Evolutionary conservation across 2,888 invertebrate species (phyloP), one percentile per base, ranked within the genome.

Genomic region (Drosophila nr. perissopoda): DNA sequence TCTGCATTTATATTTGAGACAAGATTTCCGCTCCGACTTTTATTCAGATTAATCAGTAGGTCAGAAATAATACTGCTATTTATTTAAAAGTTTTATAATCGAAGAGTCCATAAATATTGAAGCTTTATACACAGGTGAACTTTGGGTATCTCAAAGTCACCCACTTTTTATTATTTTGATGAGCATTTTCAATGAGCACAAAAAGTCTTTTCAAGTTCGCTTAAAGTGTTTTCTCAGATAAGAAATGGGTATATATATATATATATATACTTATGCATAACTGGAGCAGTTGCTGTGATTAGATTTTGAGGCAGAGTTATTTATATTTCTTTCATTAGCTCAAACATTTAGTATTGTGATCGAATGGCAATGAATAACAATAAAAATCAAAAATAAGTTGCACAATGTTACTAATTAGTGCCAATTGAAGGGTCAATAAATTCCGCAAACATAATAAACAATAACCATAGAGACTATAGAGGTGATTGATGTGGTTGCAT

Each of bases 201-300:
- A 62, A 51, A 16, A 62, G 16, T 31, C 54, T 64, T 61, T 45
- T 52, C 59, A 52, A 61, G 45, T 53, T 45, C 18, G 21, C 38
- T 62, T 49, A 6, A 62, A 63, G 58, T 65, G 62, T 13, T 51
- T 57, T 51, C 29, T 18, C 21, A 48, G 82, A 78, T 78, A 78
- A 78, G 78, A 65, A 58, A 11, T 31, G 16, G 38, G n/a, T 48
- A 58, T 29, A 29, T 29, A 29, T 29, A 29, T 29, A 29, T 29
- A 29, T 29, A 27, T 27, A 29, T 29, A 27, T 29, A 42, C 40
- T 21, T 56, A 33, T 45, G 21, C 40, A 67, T 7, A 42, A n/a
- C 38, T 57, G 58, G 21, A 57, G 36, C 21, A 31, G 53, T 21
- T 45, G 36, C 36, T 56, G 42, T 56, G 73, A 78, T 78, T 72